Evolutionary conservation across 2,797 vertebrate genomes (phyloP), one percentile per base, ranked within the genome.

Genomic region (Gambelia wislizenii): DNA sequence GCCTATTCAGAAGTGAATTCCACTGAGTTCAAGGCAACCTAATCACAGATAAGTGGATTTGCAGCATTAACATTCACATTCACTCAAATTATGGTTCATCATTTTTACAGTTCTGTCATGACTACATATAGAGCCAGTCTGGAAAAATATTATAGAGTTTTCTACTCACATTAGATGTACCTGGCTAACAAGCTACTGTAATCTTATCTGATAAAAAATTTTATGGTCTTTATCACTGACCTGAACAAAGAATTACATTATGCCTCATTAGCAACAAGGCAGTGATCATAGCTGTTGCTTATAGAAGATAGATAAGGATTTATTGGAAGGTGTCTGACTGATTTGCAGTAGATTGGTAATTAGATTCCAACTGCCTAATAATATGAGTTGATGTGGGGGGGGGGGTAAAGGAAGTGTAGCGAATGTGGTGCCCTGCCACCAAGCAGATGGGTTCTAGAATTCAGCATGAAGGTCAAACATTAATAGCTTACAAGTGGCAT

Each of bases 221-320:
- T 87, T 86, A 30, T 0, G 87, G 69, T 47, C 42, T 6, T 52
- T 49, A 59, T 33, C 52, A 81, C 52, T 87, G 61, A 13, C 1
- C 0, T 33, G 44, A 89, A 87, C 64, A 69, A 69, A 87, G 64
- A 67, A 25, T 42, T 33, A 49, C 72, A 61, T 59, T 90, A 87
- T 90, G 86, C 54, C 88, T 92, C 44, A 6, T 6, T 42, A 44
- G 76, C 75, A 42, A 14, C 70, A 44, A 14, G 59, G 42, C 12
- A 89, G 88, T 92, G 83, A 56, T 64, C 56, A 93, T 88, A 92
- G 93, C 83, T 16, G 30, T 75, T n/a, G 16, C 89, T 88, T 89
- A 56, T 33, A 61, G 89, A 88, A 91, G 7, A 67, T 12, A 67
- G 64, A 67, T 33, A 33, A 67, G 22, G 30, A 33, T 67, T 67